A percentile compares a stretch with the other conserved stretches of the same genome.
phyloP scores from a whole-genome alignment of 2,797 vertebrate species.

The Gallirallus australis region DNA sequence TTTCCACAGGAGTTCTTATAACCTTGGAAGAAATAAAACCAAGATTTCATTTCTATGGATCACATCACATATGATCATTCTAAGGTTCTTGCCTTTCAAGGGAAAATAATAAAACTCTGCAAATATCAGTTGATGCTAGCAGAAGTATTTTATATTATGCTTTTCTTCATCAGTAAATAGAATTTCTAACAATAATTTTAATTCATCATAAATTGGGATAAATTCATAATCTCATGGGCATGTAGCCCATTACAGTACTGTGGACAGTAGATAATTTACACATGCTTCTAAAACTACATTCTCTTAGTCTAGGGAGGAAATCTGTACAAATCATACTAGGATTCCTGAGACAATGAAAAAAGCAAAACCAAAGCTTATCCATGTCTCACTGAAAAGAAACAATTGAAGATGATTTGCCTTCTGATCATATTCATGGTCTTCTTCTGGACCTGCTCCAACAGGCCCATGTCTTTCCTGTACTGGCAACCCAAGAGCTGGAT shows the following conservation, averaged over 20 bases:
- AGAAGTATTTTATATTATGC: not conserved
- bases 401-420: not conserved
- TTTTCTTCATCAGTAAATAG: not conserved
- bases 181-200: not conserved
- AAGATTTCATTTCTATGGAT: not conserved
- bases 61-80: not conserved
- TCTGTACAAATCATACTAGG: not conserved
- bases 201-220: not conserved
- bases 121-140: not conserved
- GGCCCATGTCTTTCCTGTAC: too few species aligned
- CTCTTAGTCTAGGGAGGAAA: not conserved
- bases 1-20: conserved; percentile 21
- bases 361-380: not conserved
- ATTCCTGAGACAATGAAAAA: not conserved
- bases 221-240: not conserved
- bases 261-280: not conserved
- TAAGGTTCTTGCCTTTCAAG: not conserved
- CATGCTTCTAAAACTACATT: not conserved
- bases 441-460: too few species aligned
- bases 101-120: not conserved
- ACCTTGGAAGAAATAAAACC: conserved; percentile 38
- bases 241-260: not conserved
- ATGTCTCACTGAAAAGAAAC: not conserved
- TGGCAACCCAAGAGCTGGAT: too few species aligned
- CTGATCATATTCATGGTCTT: too few species aligned